Evolutionary conservation across 2,888 invertebrate species (phyloP), one percentile per base, ranked within the genome.

Genomic region (Zeuzera pyrina): DNA sequence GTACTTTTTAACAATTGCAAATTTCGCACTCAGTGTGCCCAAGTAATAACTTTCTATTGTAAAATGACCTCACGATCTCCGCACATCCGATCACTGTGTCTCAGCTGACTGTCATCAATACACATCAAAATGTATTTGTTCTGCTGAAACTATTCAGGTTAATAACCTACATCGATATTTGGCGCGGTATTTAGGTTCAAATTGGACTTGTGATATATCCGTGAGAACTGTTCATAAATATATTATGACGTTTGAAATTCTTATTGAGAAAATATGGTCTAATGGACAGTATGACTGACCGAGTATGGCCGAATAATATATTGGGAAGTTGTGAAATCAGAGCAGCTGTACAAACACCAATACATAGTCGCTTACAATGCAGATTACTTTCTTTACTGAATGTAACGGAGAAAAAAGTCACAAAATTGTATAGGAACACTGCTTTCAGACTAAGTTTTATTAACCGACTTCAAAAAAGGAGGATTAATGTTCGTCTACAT

Each of bases 21-120:
- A n/a, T n/a, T n/a, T n/a, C n/a, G n/a, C 34, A 38, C 61, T 39
- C 41, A 33, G 49, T 71, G 42, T 40, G 26, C 30, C 36, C 11
- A 36, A 6, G 7, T 31, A 46, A 40, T 42, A 36, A 39, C 12
- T 29, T 26, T 43, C 39, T 43, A 57, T 67, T 63, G 54, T 57
- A 54, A 58, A 55, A 55, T 47, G 52, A 56, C 55, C 54, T 52
- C 64, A 65, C 65, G 64, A 66, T 56, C 52, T 52, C 52, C 43
- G 51, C 53, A 58, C 53, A 55, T 61, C 60, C 54, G 53, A 57
- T 56, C 50, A 36, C 45, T 8, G 2, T 25, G 25, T 50, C 44
- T 36, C 35, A 33, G 38, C 33, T 27, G 31, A 49, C 45, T 49
- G 49, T 59, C 69, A 71, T 72, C 59, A 66, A 66, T 68, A 64